Evolutionary conservation across 1,140 invertebrate genomes (phyloP).

Genomic region (Oedothorax gibbosus): DNA sequence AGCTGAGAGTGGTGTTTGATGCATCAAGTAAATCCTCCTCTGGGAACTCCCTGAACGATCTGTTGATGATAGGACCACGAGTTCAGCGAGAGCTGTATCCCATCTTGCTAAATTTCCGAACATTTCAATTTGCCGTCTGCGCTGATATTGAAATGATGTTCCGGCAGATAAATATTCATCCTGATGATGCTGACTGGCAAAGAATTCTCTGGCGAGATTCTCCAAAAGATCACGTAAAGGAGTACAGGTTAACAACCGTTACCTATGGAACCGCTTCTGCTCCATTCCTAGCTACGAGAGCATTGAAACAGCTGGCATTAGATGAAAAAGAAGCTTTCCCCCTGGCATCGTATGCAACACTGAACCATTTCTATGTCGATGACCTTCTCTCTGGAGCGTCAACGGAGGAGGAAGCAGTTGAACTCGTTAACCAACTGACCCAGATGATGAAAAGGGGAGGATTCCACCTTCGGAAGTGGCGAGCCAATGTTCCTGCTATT

Average conservation of each 20-base stretch:
- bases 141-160: slow-evolving; percentile 67
- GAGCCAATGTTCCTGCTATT: slow-evolving; percentile 64
- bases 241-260: slow-evolving; percentile 65
- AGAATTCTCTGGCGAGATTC: slow-evolving; percentile 68
- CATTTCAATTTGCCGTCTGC: slow-evolving; percentile 63
- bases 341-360: no score
- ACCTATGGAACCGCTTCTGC: slow-evolving; percentile 66
- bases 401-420: slow-evolving; percentile 56
- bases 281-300: slow-evolving; percentile 65
- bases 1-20: slow-evolving; percentile 37
- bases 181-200: slow-evolving; percentile 63
- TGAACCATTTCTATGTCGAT: slow-evolving; percentile 64
- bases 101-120: slow-evolving; percentile 59
- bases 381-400: no score
- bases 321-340: slow-evolving; percentile 63
- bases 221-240: slow-evolving; percentile 63
- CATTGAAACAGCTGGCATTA: slow-evolving; percentile 63
- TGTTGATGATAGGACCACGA: neutral
- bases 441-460: slow-evolving; percentile 61
- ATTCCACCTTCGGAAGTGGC: slow-evolving; percentile 68
- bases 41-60: slow-evolving; percentile 14
- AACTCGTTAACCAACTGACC: slow-evolving; percentile 60
- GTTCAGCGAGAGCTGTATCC: slow-evolving; percentile 62
- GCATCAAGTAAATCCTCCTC: slow-evolving; percentile 11
- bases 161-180: slow-evolving; percentile 2